Conservation (phyloP, 2,797 vertebrate genomes). For the Australoheros facetus region DNA sequence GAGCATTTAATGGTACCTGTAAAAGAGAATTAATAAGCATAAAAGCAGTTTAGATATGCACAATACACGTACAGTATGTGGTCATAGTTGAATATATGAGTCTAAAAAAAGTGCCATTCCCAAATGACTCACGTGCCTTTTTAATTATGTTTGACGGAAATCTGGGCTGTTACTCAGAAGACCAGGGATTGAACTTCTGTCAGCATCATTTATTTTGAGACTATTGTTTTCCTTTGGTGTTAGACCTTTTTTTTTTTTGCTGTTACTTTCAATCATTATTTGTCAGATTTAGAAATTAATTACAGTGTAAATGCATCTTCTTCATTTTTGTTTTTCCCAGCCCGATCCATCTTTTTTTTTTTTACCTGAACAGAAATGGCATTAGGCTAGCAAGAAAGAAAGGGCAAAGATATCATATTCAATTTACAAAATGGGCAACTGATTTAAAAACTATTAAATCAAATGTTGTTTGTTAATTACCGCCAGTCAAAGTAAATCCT, state of each 20-base stretch:
- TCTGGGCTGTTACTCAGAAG: no score
- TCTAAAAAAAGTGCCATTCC: background rate
- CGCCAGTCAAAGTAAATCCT: background rate
- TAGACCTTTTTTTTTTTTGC: no score
- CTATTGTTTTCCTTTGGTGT: no score
- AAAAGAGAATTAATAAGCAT: background rate
- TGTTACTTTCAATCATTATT: no score
- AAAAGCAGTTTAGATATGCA: background rate
- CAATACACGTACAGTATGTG: background rate
- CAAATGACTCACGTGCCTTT: background rate
- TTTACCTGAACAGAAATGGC: background rate
- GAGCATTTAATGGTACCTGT: background rate
- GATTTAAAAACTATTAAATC: background rate
- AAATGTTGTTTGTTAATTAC: background rate
- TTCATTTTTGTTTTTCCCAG: background rate
- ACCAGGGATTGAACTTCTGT: no score
- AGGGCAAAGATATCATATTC: background rate
- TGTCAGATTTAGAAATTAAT: no score
- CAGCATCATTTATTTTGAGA: no score
- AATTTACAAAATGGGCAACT: background rate
- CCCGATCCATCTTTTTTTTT: background rate
- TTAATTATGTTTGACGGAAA: background rate
- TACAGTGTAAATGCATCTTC: background rate
- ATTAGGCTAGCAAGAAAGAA: background rate
- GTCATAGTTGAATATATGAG: background rate